These are phyloP conservation scores for Tubiluchus corallicola DNA, from an alignment of 2,888 invertebrate species.

Conservation along the genomic window DNA sequence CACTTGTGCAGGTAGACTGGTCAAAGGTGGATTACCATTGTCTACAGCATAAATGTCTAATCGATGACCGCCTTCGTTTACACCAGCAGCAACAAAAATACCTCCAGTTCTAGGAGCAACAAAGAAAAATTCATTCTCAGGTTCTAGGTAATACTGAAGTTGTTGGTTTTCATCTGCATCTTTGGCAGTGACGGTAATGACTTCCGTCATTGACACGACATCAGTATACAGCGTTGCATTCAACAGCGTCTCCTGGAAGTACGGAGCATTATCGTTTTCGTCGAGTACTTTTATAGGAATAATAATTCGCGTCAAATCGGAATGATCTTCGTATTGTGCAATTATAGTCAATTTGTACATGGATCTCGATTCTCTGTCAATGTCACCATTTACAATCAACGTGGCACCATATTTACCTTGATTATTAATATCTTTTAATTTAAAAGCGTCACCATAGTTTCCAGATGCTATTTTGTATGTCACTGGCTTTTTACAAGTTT, in stretches of 20 bases:
- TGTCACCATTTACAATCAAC: background rate
- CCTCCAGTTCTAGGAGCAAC: background rate
- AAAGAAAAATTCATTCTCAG: background rate
- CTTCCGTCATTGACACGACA: conserved; percentile 1
- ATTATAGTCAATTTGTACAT: background rate
- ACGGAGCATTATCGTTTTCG: background rate
- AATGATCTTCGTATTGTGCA: background rate
- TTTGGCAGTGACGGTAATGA: background rate
- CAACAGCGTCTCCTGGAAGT: background rate
- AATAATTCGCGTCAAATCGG: background rate
- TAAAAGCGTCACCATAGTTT: background rate
- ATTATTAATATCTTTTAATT: background rate
- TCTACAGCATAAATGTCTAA: background rate
- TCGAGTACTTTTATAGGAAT: background rate
- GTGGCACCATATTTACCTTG: background rate
- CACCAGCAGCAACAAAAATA: background rate
- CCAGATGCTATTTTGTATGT: background rate
- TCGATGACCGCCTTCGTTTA: background rate
- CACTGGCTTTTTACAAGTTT: background rate
- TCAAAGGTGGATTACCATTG: background rate
- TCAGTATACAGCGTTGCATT: background rate
- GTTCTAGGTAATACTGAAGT: background rate
- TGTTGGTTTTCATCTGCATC: background rate
- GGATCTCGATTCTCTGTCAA: background rate
- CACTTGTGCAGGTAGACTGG: background rate